These are phyloP conservation scores for Archaeoteleia sp. DNA, from an alignment of 2,888 invertebrate genomes.

Conservation along the genomic window DNA sequence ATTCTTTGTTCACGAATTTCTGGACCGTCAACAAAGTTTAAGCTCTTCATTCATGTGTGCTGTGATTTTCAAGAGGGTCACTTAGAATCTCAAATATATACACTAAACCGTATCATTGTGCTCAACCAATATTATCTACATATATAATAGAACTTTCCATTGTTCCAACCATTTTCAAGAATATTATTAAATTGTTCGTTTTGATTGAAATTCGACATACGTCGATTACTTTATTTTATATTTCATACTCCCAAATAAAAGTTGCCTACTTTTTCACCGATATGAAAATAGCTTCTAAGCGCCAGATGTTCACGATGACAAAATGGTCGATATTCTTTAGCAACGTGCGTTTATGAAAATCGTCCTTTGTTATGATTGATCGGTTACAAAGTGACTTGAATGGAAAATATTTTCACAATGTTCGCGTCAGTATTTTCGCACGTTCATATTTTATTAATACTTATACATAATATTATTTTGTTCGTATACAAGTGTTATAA, in stretches of 20 bases:
- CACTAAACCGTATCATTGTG: no score
- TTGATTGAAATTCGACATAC: no score
- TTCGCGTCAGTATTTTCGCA: no score
- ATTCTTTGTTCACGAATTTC: slow-evolving; percentile 34
- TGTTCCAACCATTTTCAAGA: no score
- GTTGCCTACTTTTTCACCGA: slow-evolving; percentile 1
- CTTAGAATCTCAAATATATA: no score
- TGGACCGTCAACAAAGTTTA: background rate
- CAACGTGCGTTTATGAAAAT: slow-evolving; percentile 47
- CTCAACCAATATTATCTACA: no score
- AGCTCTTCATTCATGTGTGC: background rate
- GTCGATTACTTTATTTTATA: no score
- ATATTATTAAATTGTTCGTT: no score
- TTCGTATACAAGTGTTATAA: no score
- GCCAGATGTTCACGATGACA: slow-evolving; percentile 62
- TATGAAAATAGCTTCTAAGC: slow-evolving; percentile 21
- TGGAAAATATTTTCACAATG: slow-evolving; percentile 45
- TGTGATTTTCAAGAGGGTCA: slow-evolving; percentile 10
- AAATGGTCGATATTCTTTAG: slow-evolving; percentile 56
- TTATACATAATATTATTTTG: no score
- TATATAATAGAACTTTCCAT: no score
- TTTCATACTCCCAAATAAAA: background rate
- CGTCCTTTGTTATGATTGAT: slow-evolving; percentile 61
- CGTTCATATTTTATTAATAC: no score
- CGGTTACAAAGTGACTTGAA: slow-evolving; percentile 59